Conservation (phyloP, 2,797 vertebrate genomes). For the Sebastes alutus region DNA sequence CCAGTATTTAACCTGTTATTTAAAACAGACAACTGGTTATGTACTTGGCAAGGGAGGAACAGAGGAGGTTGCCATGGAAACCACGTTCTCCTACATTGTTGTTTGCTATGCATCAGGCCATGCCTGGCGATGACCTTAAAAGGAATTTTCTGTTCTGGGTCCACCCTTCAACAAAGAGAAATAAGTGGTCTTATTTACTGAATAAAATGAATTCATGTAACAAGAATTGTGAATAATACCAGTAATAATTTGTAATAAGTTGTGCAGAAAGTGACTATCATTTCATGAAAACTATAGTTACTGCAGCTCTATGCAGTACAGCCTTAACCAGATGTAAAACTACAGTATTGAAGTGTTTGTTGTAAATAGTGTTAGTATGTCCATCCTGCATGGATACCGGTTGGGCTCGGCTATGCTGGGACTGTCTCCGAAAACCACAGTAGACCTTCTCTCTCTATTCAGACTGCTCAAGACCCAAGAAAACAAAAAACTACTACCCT, state of each 20-base stretch:
- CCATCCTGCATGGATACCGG: slow-evolving; percentile 87
- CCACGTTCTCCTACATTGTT: slow-evolving; percentile 70
- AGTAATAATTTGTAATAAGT: slow-evolving; percentile 79
- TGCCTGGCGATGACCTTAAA: slow-evolving; percentile 79
- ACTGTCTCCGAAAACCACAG: slow-evolving; percentile 60
- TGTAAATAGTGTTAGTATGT: slow-evolving; percentile 95
- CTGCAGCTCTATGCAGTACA: slow-evolving; percentile 81
- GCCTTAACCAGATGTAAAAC: slow-evolving; percentile 85
- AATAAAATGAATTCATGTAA: slow-evolving; percentile 75
- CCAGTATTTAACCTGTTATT: slow-evolving; percentile 47
- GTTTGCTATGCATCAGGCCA: slow-evolving; percentile 87
- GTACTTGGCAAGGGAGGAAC: slow-evolving; percentile 42
- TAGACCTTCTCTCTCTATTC: slow-evolving; percentile 50
- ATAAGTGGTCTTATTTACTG: slow-evolving; percentile 85
- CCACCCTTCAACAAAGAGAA: slow-evolving; percentile 79
- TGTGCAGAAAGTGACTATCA: slow-evolving; percentile 87
- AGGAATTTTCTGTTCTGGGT: slow-evolving; percentile 77
- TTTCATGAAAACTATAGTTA: slow-evolving; percentile 80
- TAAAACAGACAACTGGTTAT: slow-evolving; percentile 32
- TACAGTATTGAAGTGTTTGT: slow-evolving; percentile 80
- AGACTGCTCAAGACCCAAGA: slow-evolving; percentile 60
- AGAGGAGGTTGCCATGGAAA: slow-evolving; percentile 73
- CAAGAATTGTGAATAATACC: slow-evolving; percentile 78
- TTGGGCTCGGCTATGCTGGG: slow-evolving; percentile 59
- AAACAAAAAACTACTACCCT: slow-evolving; percentile 22